Base-by-base conservation (phyloP, 2,888 invertebrate species). In the Phaonia tiefii region DNA sequence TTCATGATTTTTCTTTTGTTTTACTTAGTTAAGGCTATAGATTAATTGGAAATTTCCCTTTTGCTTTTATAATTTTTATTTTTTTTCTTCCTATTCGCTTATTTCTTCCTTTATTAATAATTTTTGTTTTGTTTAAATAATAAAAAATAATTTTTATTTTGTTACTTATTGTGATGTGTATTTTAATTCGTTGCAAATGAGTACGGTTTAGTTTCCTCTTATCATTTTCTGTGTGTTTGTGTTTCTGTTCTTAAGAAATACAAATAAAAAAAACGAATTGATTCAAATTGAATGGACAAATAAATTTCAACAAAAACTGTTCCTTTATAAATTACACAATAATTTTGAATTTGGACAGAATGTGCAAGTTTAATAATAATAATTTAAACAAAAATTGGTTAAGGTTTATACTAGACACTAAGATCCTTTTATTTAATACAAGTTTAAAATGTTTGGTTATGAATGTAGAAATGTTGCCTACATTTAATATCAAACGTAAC, bases 221-320 rank as follows among this genome's bases (percentile, higher is more conserved):
- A 67, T 46, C 63, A 67, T 39, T 67, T 73, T 69, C 13, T 63
- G 7, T 60, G 49, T 15, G n/a, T 15, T 65, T 56, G 67, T n/a
- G 25, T 69, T 39, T 31, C 13, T 44, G 5, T 69, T 26, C 42
- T 54, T 17, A 37, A 70, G 22, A 46, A 17, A 15, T 22, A 25
- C 4, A 44, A 66, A 26, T 13, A 44, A 44, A 44, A 44, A 65
- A 42, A 10, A 4, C 3, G 17, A 15, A 15, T 44, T 44, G 11
- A 2, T 2, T 44, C 11, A 2, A 63, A 42, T 20, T 2, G 17
- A 58, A 71, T 44, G 15, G n/a, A 56, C 72, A 78, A 63, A 72
- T 42, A 75, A 83, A 25, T 86, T 86, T 85, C 86, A 86, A 86
- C 85, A 83, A 86, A 84, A n/a, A 86, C 85, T 80, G 85, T 79